Base-by-base conservation (phyloP, 2,888 invertebrate genomes). In the Hirtodrosophila confusa region DNA sequence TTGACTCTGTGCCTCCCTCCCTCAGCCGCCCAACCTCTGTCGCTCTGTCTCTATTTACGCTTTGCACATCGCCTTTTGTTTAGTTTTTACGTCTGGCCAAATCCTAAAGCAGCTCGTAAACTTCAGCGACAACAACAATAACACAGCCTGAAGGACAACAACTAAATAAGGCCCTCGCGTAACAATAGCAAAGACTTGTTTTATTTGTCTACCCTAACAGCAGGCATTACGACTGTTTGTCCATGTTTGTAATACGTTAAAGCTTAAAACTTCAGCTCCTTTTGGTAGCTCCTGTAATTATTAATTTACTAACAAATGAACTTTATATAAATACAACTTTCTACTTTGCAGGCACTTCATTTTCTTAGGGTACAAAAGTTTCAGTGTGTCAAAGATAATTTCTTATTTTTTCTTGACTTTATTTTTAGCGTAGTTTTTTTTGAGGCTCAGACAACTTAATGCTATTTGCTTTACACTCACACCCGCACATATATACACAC, bases 361-460 rank as follows among this genome's bases (percentile, higher is more conserved):
- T 27, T 24, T 44, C 44, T n/a, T 7, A 73, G 72, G 9, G 73
- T 55, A 72, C 63, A 7, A 29, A 23, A 35, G n/a, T 33, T 37
- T 68, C 58, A 27, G 5, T 37, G 53, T 33, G 47, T 3, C 7
- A 2, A 9, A 9, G 4, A 9, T 40, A 35, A 45, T 40, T 27
- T 35, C 44, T 40, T 8, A 23, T 40, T 47, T 60, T 37, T 45
- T 43, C 55, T 47, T 67, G 60, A 55, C 50, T 73, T 73, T 77
- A 64, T 63, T 67, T 67, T 60, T 56, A 58, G 57, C 58, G 50
- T 58, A 62, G 66, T 75, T 65, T 68, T 54, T 58, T 66, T 69
- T 66, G 66, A 74, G 76, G 73, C 84, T 79, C 82, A 86, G 86
- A 84, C 83, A 86, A 86, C 83, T 80, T 86, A 84, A 84, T 86